These are phyloP conservation scores for Platysternon megacephalum DNA, from an alignment of 2,113 vertebrate genomes.

Conservation along the genomic window DNA sequence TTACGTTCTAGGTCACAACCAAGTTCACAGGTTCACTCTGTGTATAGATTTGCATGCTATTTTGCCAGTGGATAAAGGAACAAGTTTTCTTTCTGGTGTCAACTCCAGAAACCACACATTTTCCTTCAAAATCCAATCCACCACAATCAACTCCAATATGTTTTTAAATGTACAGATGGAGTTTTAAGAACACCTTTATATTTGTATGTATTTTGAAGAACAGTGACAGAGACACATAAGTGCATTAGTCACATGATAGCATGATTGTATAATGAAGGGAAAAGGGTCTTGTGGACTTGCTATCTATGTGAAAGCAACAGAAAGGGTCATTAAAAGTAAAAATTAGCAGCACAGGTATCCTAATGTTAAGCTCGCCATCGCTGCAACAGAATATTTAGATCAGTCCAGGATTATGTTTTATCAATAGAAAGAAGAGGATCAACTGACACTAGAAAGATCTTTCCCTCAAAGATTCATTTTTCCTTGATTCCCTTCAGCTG, in stretches of 20 bases:
- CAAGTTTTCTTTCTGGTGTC: not conserved
- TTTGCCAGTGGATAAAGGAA: not conserved
- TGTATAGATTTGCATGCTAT: not conserved
- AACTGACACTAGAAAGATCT: not conserved
- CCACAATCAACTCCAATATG: not conserved
- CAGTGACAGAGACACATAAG: not conserved
- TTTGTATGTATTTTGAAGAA: not conserved
- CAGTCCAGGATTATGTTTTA: not conserved
- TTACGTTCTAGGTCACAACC: not conserved
- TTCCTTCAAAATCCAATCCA: not conserved
- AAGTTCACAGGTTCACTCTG: not conserved
- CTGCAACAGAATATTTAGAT: not conserved
- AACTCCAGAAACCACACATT: conserved; percentile 4
- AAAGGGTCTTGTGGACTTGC: not conserved
- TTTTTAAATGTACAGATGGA: not conserved
- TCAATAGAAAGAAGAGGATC: not conserved
- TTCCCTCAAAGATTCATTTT: not conserved
- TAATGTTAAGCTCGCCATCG: not conserved
- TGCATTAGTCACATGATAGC: not conserved
- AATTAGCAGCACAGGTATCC: not conserved
- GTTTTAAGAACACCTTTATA: not conserved
- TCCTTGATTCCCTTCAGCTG: conserved; percentile 6
- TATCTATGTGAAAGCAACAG: not conserved
- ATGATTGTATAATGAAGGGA: accelerated
- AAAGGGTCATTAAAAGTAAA: not conserved